Percentiles rank a stretch among this genome's conserved stretches.
These are phyloP conservation scores for Caenorhabditis drosophilae DNA, from an alignment of 2,888 invertebrate species.

Conservation along the genomic window DNA sequence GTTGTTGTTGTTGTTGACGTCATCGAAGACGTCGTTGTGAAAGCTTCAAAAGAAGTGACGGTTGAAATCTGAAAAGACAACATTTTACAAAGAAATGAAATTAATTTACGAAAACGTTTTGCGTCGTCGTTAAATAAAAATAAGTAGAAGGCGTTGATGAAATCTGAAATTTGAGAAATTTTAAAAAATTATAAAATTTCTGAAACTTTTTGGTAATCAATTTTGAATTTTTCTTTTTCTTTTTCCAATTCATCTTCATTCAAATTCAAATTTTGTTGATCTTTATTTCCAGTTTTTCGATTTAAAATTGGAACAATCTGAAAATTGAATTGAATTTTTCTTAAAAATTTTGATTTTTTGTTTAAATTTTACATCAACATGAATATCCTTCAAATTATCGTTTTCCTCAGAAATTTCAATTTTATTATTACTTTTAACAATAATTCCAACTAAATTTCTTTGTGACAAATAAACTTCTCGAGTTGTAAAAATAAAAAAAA, in stretches of 20 bases:
- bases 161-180: background rate
- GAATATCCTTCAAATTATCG: conserved; percentile 18
- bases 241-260: too few species aligned
- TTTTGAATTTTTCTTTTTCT: background rate
- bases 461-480: conserved; percentile 32
- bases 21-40: background rate
- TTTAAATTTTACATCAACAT: conserved; percentile 22
- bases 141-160: background rate
- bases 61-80: background rate
- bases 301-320: conserved; percentile 33
- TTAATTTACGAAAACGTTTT: too few species aligned
- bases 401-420: conserved; percentile 8
- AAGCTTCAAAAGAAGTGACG: background rate
- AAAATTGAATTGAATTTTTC: conserved; percentile 3
- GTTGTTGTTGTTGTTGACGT: background rate
- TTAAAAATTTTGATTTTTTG: background rate
- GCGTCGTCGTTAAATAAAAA: too few species aligned
- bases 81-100: too few species aligned
- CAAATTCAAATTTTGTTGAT: background rate
- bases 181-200: background rate
- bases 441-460: conserved; percentile 10
- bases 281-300: conserved; percentile 16
- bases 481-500: conserved; percentile 35
- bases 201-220: background rate
- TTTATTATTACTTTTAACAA: conserved; percentile 2